A percentile compares a stretch with the other conserved stretches of the same genome.
Evolutionary conservation across 2,113 vertebrate species (phyloP).

Genomic region (Poeciliopsis turrubarensis): DNA sequence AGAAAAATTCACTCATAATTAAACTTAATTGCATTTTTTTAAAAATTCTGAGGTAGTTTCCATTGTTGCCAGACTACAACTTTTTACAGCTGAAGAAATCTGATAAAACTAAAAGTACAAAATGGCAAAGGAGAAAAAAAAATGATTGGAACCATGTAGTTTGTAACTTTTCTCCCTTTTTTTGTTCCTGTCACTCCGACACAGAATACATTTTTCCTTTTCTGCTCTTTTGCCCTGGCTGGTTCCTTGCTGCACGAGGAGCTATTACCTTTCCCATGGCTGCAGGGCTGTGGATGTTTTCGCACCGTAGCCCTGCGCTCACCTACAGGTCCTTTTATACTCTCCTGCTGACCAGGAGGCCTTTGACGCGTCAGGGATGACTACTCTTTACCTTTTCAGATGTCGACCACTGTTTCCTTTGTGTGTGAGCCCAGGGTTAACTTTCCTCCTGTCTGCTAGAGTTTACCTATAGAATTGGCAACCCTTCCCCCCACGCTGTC

Average conservation of each 20-base stretch:
- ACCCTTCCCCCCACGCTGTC: background rate
- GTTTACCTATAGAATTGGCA: slow-evolving; percentile 78
- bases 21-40: background rate
- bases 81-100: background rate
- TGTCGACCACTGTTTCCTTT: slow-evolving; percentile 59
- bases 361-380: slow-evolving; percentile 65
- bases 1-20: background rate
- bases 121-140: background rate
- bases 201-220: background rate
- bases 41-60: background rate
- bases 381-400: slow-evolving; percentile 75
- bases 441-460: slow-evolving; percentile 73
- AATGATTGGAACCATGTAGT: background rate
- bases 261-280: slow-evolving; percentile 81
- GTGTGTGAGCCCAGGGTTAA: slow-evolving; percentile 48
- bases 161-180: background rate
- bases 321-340: slow-evolving; percentile 73
- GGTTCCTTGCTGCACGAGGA: slow-evolving; percentile 2
- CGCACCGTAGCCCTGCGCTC: slow-evolving; percentile 29
- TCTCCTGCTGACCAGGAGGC: slow-evolving; percentile 47
- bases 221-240: background rate
- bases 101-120: background rate
- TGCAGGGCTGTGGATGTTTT: slow-evolving; percentile 58
- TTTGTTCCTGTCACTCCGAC: background rate
- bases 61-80: background rate